These are phyloP conservation scores for Dreissena rostriformis DNA, from an alignment of 1,140 invertebrate genomes.

Conservation along the genomic window DNA sequence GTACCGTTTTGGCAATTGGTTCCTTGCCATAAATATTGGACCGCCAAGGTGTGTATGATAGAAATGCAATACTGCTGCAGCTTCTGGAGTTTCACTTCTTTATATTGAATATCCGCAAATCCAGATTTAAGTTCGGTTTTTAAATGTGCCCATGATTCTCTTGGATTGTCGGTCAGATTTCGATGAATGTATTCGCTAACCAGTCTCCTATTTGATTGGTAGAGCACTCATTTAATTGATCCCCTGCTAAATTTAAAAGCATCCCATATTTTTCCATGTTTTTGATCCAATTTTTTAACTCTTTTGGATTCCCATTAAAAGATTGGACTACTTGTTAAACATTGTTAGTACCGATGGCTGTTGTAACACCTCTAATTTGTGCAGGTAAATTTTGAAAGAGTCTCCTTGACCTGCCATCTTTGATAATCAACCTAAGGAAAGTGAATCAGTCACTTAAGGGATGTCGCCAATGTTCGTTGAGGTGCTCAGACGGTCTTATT, in stretches of 20 bases:
- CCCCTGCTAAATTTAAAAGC: not conserved
- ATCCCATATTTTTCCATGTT: slow-evolving; percentile 22
- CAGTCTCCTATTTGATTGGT: not conserved
- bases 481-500: no score
- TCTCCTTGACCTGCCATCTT: no score
- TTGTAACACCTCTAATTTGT: slow-evolving; percentile 2
- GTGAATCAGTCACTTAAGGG: no score
- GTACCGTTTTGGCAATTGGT: slow-evolving; percentile 13
- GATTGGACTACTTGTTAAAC: slow-evolving; percentile 7
- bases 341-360: slow-evolving; percentile 1
- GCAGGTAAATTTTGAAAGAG: slow-evolving; percentile 16
- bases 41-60: slow-evolving; percentile 48
- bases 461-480: no score
- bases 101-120: slow-evolving; percentile 42
- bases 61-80: no score
- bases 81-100: no score
- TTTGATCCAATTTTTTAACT: slow-evolving; percentile 40
- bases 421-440: no score
- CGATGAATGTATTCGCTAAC: slow-evolving; percentile 49
- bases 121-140: slow-evolving; percentile 14
- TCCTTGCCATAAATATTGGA: slow-evolving; percentile 20
- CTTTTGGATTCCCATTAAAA: slow-evolving; percentile 19
- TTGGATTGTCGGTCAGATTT: slow-evolving; percentile 1
- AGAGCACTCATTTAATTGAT: slow-evolving; percentile 39
- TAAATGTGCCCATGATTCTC: not conserved